These are phyloP conservation scores for Falco naumanni DNA, from an alignment of 2,797 vertebrate species.

Conservation along the genomic window DNA sequence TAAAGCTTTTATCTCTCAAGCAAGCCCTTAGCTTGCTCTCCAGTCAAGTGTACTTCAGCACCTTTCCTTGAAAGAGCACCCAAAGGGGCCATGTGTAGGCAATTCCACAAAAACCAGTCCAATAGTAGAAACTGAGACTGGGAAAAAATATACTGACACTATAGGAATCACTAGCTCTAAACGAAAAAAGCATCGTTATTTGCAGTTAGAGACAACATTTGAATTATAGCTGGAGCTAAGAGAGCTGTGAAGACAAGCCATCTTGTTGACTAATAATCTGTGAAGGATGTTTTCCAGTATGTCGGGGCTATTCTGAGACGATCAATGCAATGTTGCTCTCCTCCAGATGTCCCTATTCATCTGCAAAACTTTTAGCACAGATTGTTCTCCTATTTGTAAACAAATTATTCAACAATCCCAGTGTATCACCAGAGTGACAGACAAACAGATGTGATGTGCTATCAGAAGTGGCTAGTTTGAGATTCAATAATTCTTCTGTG, in stretches of 20 bases:
- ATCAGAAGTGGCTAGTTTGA: conserved; percentile 26
- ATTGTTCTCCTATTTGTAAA: conserved; percentile 59
- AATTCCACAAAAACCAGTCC: neutral
- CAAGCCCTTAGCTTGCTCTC: neutral
- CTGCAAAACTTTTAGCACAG: conserved; percentile 55
- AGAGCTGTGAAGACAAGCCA: neutral
- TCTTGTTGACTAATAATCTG: neutral
- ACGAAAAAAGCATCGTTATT: neutral
- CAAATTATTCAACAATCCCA: conserved; percentile 41
- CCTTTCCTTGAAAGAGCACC: neutral
- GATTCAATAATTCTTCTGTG: neutral
- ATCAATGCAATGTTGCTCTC: neutral
- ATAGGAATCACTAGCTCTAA: neutral
- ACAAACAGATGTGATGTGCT: conserved; percentile 42
- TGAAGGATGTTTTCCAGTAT: neutral
- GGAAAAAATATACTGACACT: neutral
- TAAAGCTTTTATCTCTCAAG: neutral
- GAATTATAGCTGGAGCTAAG: neutral
- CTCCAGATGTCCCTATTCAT: conserved; percentile 53
- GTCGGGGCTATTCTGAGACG: neutral
- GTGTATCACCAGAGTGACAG: conserved; percentile 14
- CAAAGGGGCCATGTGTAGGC: neutral
- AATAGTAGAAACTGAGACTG: neutral
- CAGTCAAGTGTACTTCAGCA: neutral
- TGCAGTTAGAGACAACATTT: neutral